Evolutionary conservation across 2,113 vertebrate species (phyloP), one percentile per base, ranked within the genome.

Genomic region (Sturnira hondurensis): DNA sequence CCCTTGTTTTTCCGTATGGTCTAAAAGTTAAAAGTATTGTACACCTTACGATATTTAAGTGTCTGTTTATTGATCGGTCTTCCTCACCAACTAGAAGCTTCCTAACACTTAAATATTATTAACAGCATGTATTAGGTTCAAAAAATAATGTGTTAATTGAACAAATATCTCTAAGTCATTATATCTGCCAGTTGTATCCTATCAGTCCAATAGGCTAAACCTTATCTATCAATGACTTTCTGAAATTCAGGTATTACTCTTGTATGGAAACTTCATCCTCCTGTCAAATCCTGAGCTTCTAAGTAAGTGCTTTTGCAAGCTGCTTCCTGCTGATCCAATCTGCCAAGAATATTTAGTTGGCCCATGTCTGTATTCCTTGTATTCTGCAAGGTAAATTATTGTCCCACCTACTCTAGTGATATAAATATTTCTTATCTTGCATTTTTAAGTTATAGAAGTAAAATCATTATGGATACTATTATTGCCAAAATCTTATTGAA

Each of bases 291-390:
- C 17, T 38, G 22, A 47, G 74, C 68, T 68, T 93, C 61, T 74
- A 80, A 80, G 84, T n/a, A 86, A 94, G 54, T 80, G 74, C 52
- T 94, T 96, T 87, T 91, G 63, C 81, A 86, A 80, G 68, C 36
- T 87, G 70, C 28, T 87, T 84, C 81, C 91, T 38, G 63, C 74
- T 81, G 63, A 87, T 74, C 38, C 81, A 90, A 58, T 95, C 85
- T 97, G 63, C 33, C n/a, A 87, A 33, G 33, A 63, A 86, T 80
- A 74, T 80, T 95, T 86, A 94, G 68, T 50, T 94, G 78, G 33
- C 26, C 12, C 20, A 7, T 67, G 54, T 50, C 88, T 73, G 4
- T 38, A 71, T 33, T 58, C 41, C 17, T 73, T 14, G 6, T 89
- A 83, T 77, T 54, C 26, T 84, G 1, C 56, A 56, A 90, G 38